Evolutionary conservation across 2,888 invertebrate species (phyloP).

Genomic region (Camponotus fellah): DNA sequence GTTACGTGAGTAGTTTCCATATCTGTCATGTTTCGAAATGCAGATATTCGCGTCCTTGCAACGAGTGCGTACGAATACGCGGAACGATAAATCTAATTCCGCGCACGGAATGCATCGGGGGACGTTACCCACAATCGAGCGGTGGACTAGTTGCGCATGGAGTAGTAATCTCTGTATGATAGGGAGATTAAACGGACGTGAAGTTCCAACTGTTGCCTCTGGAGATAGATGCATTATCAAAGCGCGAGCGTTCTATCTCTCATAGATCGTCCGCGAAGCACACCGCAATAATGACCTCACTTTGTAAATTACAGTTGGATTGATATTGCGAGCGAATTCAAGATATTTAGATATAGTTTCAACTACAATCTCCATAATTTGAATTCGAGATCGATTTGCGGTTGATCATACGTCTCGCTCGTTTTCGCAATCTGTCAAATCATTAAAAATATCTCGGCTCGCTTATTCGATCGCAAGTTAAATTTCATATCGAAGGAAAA

Average conservation of each 20-base stretch:
- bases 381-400: constrained; percentile 30
- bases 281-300: constrained; percentile 50
- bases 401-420: background rate
- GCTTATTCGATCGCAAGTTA: constrained; percentile 7
- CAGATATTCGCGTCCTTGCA: constrained; percentile 15
- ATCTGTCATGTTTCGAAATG: constrained; percentile 14
- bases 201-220: constrained; percentile 60
- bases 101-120: constrained; percentile 27
- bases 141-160: constrained; percentile 20
- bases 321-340: constrained; percentile 41
- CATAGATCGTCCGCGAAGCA: constrained; percentile 34
- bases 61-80: constrained; percentile 36
- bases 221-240: constrained; percentile 58
- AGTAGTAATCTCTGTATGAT: constrained; percentile 52
- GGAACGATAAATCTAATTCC: constrained; percentile 50
- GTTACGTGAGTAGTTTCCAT: background rate
- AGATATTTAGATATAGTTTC: constrained; percentile 38
- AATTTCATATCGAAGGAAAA: background rate
- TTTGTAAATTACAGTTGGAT: constrained; percentile 53
- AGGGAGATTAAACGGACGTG: constrained; percentile 50
- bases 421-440: constrained; percentile 10
- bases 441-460: background rate
- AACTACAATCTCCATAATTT: constrained; percentile 22
- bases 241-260: constrained; percentile 31
- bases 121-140: constrained; percentile 39